phyloP scores from a whole-genome alignment of 2,888 invertebrate genomes.

The Nezara viridula region DNA sequence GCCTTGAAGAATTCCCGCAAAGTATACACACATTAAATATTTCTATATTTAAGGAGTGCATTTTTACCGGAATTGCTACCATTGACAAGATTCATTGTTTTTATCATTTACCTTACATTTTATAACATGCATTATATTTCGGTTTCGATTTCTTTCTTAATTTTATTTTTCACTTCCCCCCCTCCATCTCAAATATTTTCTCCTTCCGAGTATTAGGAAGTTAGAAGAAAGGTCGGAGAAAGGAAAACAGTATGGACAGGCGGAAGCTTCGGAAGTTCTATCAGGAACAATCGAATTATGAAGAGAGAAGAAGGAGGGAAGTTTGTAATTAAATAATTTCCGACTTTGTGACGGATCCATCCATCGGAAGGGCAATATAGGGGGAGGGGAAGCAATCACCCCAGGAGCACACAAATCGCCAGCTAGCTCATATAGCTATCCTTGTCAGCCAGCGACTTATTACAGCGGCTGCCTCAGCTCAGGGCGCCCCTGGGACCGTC shows the following conservation, averaged over 20 bases:
- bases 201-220: background rate
- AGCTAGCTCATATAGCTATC: background rate
- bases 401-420: background rate
- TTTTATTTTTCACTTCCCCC: background rate
- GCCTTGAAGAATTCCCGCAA: too few species aligned
- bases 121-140: too few species aligned
- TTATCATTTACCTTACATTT: too few species aligned
- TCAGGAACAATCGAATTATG: constrained; percentile 6
- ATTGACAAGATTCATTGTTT: too few species aligned
- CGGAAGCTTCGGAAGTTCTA: background rate
- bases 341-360: constrained; percentile 10
- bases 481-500: background rate
- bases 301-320: constrained; percentile 37
- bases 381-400: constrained; percentile 3
- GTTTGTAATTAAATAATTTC: constrained; percentile 28
- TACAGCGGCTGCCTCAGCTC: background rate
- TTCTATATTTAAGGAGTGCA: too few species aligned
- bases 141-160: background rate
- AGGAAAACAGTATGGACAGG: background rate
- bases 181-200: background rate
- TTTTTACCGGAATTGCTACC: too few species aligned
- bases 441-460: background rate
- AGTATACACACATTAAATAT: too few species aligned
- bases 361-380: constrained; percentile 4
- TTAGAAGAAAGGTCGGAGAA: background rate